These are phyloP conservation scores for Sander vitreus DNA, from an alignment of 2,113 vertebrate genomes.

Conservation along the genomic window DNA sequence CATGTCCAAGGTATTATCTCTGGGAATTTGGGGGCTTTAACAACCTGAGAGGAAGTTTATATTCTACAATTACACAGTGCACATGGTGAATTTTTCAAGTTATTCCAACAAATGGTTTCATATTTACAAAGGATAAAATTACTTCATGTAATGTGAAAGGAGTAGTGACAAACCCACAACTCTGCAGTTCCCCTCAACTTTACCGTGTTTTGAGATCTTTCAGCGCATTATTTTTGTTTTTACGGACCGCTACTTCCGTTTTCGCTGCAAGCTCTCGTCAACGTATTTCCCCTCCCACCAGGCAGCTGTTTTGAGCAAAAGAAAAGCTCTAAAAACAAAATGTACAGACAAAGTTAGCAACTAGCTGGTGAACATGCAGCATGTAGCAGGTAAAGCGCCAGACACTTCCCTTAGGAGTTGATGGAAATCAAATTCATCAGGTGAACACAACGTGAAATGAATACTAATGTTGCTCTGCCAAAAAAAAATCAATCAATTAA, in stretches of 20 bases:
- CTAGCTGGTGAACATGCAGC: not conserved
- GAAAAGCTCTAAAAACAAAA: not conserved
- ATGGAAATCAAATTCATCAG: not conserved
- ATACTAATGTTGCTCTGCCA: not conserved
- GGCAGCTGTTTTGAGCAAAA: not conserved
- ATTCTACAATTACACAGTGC: not conserved
- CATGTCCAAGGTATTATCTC: not conserved
- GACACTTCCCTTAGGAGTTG: not conserved
- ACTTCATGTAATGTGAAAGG: not conserved
- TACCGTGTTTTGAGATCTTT: not conserved
- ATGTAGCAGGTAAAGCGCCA: too few relatives aligned
- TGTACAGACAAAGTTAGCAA: not conserved
- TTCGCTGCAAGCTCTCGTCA: too few relatives aligned
- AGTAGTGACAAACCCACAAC: not conserved
- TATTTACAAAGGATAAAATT: not conserved
- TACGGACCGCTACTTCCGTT: not conserved
- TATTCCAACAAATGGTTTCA: not conserved
- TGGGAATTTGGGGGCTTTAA: not conserved
- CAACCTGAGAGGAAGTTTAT: not conserved
- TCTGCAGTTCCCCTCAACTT: not conserved
- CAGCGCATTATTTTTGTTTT: slow-evolving; percentile 11
- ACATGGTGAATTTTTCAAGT: not conserved
- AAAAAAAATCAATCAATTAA: not conserved
- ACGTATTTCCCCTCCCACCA: too few relatives aligned
- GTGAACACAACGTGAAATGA: not conserved